Percentiles rank a stretch among this genome's conserved stretches.
These are phyloP conservation scores for Dicrurus megarhynchus DNA, from an alignment of 2,113 vertebrate species.

Conservation along the genomic window DNA sequence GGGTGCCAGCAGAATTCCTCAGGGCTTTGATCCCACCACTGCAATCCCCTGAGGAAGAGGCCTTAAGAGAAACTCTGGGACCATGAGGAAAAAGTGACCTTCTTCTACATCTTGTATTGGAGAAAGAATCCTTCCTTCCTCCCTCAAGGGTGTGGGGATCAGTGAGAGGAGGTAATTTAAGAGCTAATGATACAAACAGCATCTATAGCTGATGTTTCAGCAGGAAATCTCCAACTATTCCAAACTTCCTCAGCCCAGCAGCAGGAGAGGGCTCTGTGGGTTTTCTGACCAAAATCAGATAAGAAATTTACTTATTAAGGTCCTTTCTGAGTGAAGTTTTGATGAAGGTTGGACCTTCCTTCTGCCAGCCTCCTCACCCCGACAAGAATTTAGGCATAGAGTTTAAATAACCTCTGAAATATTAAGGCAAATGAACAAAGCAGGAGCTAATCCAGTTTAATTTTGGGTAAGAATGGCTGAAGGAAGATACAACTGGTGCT, in stretches of 20 bases:
- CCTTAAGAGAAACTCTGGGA: background rate
- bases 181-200: background rate
- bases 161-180: background rate
- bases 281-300: background rate
- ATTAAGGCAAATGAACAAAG: background rate
- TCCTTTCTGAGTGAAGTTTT: background rate
- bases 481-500: background rate
- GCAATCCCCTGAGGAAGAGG: background rate
- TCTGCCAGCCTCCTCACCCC: background rate
- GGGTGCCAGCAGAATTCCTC: background rate
- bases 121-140: background rate
- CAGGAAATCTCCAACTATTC: background rate
- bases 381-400: background rate
- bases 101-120: rapidly evolving
- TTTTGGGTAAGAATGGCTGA: background rate
- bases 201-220: background rate
- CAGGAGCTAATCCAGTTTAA: background rate
- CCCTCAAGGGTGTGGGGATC: background rate
- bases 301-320: background rate
- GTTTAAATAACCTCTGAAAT: background rate
- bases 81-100: background rate
- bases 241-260: background rate
- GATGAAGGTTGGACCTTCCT: background rate
- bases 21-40: background rate
- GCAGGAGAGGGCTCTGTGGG: background rate